These are phyloP conservation scores for Acleris literana DNA, from an alignment of 2,888 invertebrate genomes.

Conservation along the genomic window DNA sequence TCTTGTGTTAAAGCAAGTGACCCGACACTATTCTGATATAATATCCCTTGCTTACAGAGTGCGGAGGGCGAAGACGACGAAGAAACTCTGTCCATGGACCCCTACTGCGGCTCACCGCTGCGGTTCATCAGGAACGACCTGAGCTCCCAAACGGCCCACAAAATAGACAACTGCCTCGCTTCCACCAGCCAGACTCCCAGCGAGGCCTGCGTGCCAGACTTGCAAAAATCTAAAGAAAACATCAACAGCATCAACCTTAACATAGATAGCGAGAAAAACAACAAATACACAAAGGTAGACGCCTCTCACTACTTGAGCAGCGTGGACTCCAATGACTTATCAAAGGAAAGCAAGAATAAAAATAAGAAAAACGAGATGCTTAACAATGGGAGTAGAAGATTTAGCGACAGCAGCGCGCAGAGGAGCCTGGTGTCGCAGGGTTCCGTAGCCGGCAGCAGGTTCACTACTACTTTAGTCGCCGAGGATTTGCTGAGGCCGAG, in stretches of 20 bases:
- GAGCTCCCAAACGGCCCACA: conserved; percentile 53
- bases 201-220: conserved; percentile 66
- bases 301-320: conserved; percentile 50
- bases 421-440: conserved; percentile 55
- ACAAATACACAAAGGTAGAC: conserved; percentile 62
- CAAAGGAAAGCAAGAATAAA: conserved; percentile 56
- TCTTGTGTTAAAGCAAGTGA: neutral
- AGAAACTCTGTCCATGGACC: conserved; percentile 81
- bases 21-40: neutral
- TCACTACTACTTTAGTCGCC: conserved; percentile 71
- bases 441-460: conserved; percentile 61
- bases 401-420: conserved; percentile 70
- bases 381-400: conserved; percentile 69
- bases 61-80: conserved; percentile 85
- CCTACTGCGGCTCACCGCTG: conserved; percentile 65
- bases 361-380: conserved; percentile 59
- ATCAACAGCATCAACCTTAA: conserved; percentile 75
- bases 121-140: conserved; percentile 68
- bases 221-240: conserved; percentile 69
- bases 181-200: conserved; percentile 55
- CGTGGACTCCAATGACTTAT: conserved; percentile 61
- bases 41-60: conserved; percentile 50
- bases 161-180: conserved; percentile 50
- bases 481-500: conserved; percentile 60
- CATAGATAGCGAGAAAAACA: conserved; percentile 58